phyloP scores from a whole-genome alignment of 2,888 invertebrate species.

The Oligia latruncula region DNA sequence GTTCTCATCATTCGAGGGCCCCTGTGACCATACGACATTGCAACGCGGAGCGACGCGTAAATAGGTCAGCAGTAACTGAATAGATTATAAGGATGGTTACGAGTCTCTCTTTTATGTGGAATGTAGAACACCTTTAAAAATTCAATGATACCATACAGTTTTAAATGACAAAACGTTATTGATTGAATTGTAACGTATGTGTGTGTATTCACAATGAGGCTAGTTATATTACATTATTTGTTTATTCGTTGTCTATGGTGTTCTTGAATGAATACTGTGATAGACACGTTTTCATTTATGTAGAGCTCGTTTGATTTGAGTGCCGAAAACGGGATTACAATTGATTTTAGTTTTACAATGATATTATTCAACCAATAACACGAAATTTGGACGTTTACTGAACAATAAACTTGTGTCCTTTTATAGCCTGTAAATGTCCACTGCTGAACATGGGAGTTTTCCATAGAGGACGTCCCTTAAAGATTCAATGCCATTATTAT shows the following conservation, averaged over 20 bases:
- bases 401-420: constrained; percentile 36
- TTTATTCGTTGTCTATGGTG: constrained; percentile 25
- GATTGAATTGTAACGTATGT: constrained; percentile 55
- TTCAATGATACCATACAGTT: constrained; percentile 60
- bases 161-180: constrained; percentile 62
- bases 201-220: constrained; percentile 40
- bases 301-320: constrained; percentile 30
- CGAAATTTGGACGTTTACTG: constrained; percentile 32
- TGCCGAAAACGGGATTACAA: constrained; percentile 29
- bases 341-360: constrained; percentile 37
- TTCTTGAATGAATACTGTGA: constrained; percentile 28
- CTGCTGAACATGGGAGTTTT: background rate
- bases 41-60: constrained; percentile 66
- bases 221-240: constrained; percentile 40
- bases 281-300: constrained; percentile 9
- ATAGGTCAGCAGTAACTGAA: constrained; percentile 70
- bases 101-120: constrained; percentile 58
- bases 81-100: constrained; percentile 69
- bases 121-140: constrained; percentile 59
- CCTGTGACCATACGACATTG: constrained; percentile 67
- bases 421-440: constrained; percentile 44
- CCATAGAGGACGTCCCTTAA: background rate
- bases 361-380: constrained; percentile 32
- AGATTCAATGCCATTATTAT: constrained; percentile 10
- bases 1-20: constrained; percentile 60